Base-by-base conservation (phyloP, 2,888 invertebrate genomes). In the Caenorhabditis parvicauda region DNA sequence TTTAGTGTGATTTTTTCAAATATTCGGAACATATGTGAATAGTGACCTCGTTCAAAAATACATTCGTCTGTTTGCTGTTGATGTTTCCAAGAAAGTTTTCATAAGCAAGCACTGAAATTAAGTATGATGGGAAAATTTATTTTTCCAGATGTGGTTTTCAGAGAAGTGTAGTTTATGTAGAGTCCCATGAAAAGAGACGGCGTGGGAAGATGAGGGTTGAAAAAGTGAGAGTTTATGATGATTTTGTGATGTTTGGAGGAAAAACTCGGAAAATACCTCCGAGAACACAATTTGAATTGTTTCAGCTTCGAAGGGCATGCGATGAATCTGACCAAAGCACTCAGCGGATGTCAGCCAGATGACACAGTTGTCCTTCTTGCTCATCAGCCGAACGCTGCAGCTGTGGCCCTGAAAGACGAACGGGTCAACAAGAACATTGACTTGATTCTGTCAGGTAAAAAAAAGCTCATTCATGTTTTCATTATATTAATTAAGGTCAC, bases 381-480 rank as follows among this genome's bases (percentile, higher is more conserved):
- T 29, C 83, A 84, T 70, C 83, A 83, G 62, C 83, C 83, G 1
- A 75, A 70, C 27, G 82, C 81, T 3, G 83, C 82, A 2, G 74
- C 77, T 53, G 62, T 55, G 29, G 82, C 82, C 5, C 61, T 83
- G 12, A 68, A 75, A 12, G 75, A 77, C 6, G 32, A 60, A 3
- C 64, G 79, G 27, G 71, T 76, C 47, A 69, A 54, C 14, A 22
- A 55, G n/a, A 72, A 69, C 12, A 70, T 82, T 17, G 80, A 82
- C 58, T 72, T 83, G 28, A 80, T 83, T 17, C 62, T 83, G 17
- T 82, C 82, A 45, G 83, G 83, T 82, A 9, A 9, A 32, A 5
- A 29, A 29, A 22, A 46, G 1, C 25, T 19, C 21, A 44, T 9
- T 44, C 21, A n/a, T 46, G 17, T 46, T 44, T 24, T 44, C 12